phyloP scores from a whole-genome alignment of 2,113 vertebrate species.

The Aspiorhynchus laticeps region DNA sequence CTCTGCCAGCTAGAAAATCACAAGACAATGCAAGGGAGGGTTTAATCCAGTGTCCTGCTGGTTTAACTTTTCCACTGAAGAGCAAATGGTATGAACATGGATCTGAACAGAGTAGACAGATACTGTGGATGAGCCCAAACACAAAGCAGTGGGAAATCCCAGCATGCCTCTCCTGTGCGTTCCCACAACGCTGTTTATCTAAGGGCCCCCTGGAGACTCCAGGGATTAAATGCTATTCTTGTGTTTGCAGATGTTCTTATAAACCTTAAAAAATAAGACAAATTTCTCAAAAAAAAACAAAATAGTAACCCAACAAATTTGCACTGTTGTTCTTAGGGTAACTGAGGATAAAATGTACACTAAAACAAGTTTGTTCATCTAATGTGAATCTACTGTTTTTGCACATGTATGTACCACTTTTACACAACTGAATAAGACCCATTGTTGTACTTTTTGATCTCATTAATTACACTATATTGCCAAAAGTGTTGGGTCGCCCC shows the following conservation, averaged over 20 bases:
- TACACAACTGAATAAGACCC: neutral
- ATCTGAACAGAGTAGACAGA: neutral
- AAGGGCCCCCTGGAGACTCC: slow-evolving; percentile 4
- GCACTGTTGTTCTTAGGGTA: neutral
- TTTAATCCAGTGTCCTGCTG: neutral
- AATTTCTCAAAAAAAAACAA: neutral
- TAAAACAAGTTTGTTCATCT: neutral
- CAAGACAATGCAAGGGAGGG: neutral
- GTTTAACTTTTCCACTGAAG: slow-evolving; percentile 6
- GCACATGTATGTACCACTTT: neutral
- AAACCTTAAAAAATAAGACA: neutral
- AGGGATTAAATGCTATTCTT: slow-evolving; percentile 20
- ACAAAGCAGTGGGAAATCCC: slow-evolving; percentile 22
- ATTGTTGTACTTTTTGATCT: no score
- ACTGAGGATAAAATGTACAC: neutral
- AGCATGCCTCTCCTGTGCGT: slow-evolving; percentile 5
- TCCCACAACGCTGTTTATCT: slow-evolving; percentile 1
- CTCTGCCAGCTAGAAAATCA: neutral
- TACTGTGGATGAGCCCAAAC: slow-evolving; percentile 3
- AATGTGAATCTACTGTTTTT: no score
- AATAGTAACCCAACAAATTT: neutral
- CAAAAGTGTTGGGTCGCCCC: no score
- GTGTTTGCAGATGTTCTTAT: slow-evolving; percentile 21
- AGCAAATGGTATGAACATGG: neutral
- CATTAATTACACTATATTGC: no score